Percentiles rank a stretch among this genome's conserved stretches.
Evolutionary conservation across 1,140 invertebrate genomes (phyloP).

Genomic region (Drosophila oshimai): DNA sequence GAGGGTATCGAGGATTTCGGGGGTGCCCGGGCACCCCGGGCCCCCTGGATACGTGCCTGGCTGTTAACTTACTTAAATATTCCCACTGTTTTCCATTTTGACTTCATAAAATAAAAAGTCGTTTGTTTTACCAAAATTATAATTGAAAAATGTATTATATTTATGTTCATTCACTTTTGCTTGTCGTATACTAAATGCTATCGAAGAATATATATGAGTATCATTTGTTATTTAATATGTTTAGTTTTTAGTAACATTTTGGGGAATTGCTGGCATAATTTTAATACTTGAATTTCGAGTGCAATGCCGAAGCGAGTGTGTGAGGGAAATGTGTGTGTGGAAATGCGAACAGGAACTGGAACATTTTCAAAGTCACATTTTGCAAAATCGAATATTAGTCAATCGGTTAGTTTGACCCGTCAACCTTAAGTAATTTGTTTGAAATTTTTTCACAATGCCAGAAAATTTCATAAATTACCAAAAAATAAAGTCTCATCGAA

Average conservation of each 20-base stretch:
- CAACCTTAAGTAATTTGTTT: slow-evolving; percentile 61
- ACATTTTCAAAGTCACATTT: slow-evolving; percentile 48
- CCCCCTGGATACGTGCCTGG: no score
- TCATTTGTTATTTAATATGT: slow-evolving; percentile 77
- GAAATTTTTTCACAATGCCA: slow-evolving; percentile 52
- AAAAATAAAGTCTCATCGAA: slow-evolving; percentile 27
- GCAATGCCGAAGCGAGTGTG: slow-evolving; percentile 50
- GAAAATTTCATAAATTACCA: slow-evolving; percentile 78
- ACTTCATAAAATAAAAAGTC: neutral
- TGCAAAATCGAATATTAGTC: slow-evolving; percentile 24
- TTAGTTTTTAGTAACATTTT: slow-evolving; percentile 45
- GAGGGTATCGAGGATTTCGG: no score
- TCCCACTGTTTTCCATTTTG: neutral
- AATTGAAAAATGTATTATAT: slow-evolving; percentile 34
- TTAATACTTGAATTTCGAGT: slow-evolving; percentile 71
- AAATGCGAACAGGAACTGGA: slow-evolving; percentile 55
- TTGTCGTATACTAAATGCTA: slow-evolving; percentile 57
- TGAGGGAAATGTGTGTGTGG: slow-evolving; percentile 17
- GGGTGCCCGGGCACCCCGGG: no score
- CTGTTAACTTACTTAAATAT: no score
- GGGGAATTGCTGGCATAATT: slow-evolving; percentile 48
- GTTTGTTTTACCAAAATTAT: neutral
- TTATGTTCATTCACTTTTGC: slow-evolving; percentile 35
- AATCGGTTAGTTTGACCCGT: slow-evolving; percentile 1
- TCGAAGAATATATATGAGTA: slow-evolving; percentile 77